phyloP scores from a whole-genome alignment of 2,888 invertebrate genomes.

The Tiphia femorata region DNA sequence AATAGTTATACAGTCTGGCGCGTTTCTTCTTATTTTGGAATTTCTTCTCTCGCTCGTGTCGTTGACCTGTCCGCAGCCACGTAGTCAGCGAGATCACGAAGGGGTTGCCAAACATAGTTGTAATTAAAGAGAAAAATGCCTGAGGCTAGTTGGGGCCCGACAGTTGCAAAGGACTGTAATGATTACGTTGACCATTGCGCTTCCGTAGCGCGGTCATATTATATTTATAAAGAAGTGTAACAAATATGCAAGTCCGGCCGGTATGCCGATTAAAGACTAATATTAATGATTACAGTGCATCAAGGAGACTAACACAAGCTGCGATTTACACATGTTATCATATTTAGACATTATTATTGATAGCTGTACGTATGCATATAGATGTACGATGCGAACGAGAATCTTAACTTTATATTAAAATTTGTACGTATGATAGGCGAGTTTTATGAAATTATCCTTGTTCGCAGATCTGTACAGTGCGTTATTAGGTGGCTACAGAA shows the following conservation, averaged over 20 bases:
- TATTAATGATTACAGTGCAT: conserved; percentile 47
- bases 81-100: no score
- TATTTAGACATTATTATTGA: conserved; percentile 46
- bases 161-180: background rate
- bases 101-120: no score
- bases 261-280: conserved; percentile 42
- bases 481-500: background rate
- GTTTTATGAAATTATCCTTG: background rate
- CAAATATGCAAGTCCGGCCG: conserved; percentile 30
- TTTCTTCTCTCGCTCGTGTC: conserved; percentile 10
- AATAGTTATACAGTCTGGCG: conserved; percentile 2
- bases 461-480: conserved; percentile 4
- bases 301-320: conserved; percentile 56
- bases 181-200: background rate
- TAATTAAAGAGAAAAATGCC: no score
- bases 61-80: background rate
- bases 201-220: conserved; percentile 20
- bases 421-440: conserved; percentile 32
- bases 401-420: conserved; percentile 54
- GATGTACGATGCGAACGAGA: conserved; percentile 45
- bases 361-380: conserved; percentile 54
- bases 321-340: conserved; percentile 48
- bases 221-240: conserved; percentile 50
- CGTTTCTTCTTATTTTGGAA: conserved; percentile 22
- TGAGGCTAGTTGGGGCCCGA: no score